Base-by-base conservation (phyloP, 2,888 invertebrate genomes). In the Crossocerus cetratus region DNA sequence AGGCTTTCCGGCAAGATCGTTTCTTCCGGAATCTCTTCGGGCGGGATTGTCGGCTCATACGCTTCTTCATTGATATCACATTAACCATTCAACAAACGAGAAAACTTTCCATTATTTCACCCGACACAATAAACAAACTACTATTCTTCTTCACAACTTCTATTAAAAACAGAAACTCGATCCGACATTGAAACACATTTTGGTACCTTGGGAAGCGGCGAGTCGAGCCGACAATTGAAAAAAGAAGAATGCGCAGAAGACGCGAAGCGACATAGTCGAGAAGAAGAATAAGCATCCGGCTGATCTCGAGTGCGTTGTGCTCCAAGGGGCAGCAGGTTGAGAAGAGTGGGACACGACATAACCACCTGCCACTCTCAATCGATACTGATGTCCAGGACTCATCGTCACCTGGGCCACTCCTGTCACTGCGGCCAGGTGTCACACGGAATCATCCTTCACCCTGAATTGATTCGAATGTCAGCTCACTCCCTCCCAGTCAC, bases 401-500 rank as follows among this genome's bases (percentile, higher is more conserved):
- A 49, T 49, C 49, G n/a, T 43, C 13, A 13, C 43, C 43, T 49
- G 49, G 49, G 16, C 49, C n/a, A 11, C 49, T 11, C 16, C n/a
- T 16, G 49, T 32, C 32, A 32, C 32, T 11, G 13, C 49, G 11
- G 16, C 49, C 49, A 49, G 49, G 49, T 49, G 49, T 49, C 45
- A 45, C 14, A 45, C 23, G 23, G 8, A 5, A 11, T 45, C 49
- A 49, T 49, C 49, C 49, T 49, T 49, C 49, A 49, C 49, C 49
- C 1, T 49, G n/a, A 49, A 49, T 49, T 49, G 49, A n/a, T 49
- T 49, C 49, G 49, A 49, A 49, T 49, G 49, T 49, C 49, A 16
- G 11, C 32, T 32, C 32, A 32, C 11, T 32, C 8, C 49, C 14
- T 16, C 14, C 49, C n/a, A n/a, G n/a, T n/a, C n/a, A n/a, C n/a